Evolutionary conservation across 2,888 invertebrate species (phyloP), one percentile per base, ranked within the genome.

Genomic region (Scaptomyza caliginosa): DNA sequence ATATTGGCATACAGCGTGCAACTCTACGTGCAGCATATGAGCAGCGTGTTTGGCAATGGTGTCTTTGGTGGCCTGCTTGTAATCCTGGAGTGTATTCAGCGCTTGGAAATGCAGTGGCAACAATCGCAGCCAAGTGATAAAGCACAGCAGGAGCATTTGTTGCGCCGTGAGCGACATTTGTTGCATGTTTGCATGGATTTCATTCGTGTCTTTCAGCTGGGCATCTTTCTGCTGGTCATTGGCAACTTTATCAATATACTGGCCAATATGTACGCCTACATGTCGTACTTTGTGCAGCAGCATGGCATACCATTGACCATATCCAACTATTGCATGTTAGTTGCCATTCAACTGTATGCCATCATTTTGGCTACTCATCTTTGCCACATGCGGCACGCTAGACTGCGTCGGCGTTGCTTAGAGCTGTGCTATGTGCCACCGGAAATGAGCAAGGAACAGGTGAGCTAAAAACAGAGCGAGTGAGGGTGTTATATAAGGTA

Each of bases 191-290:
- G 78, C 19, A 24, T 19, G 0, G 49, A 67, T 2, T 83, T 84
- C 21, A 40, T 71, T 0, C 19, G 28, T 0, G 68, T 80, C 11
- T 81, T 88, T 28, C 84, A 89, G 56, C 58, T 88, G 46, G 83
- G 88, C 38, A 79, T 90, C 19, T 81, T 89, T 23, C 64, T 90
- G 7, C 63, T 84, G 26, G 77, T 89, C 21, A 56, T 86, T 23
- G 77, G 85, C 32, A 74, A 81, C 48, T 90, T 90, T 23, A 49
- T 88, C 19, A 88, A 88, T 39, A 76, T 89, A 2, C 56, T 91
- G 50, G 74, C 88, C 50, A 90, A 90, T 32, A 76, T 91, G 66
- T 91, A 90, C 42, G 88, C 90, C 39, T 66, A 88, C 48, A 67
- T 91, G 76, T 82, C 89, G 5, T 89, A 82, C 50, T 89, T 78